phyloP scores from a whole-genome alignment of 2,113 vertebrate species.

The Kryptolebias marmoratus region DNA sequence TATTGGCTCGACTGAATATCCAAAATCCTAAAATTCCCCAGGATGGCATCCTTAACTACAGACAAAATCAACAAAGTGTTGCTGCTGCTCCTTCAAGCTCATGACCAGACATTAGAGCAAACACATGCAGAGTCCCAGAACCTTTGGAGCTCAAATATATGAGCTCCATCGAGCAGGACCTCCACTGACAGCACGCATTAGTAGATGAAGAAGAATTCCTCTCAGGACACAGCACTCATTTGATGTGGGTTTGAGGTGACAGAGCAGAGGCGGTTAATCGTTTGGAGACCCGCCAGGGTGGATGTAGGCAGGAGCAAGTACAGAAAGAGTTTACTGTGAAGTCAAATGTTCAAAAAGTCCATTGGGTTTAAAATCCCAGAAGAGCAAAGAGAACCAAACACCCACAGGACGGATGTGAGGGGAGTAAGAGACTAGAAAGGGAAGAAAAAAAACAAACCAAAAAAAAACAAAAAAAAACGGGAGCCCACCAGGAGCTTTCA shows the following conservation, averaged over 20 bases:
- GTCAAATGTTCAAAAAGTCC: constrained; percentile 63
- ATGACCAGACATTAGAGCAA: constrained; percentile 36
- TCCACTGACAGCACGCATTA: constrained; percentile 19
- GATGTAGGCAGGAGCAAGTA: constrained; percentile 42
- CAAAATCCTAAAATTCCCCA: constrained; percentile 35
- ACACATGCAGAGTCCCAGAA: constrained; percentile 26
- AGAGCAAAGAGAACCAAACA: constrained; percentile 50
- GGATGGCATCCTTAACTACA: constrained; percentile 18
- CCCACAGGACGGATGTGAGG: constrained; percentile 69
- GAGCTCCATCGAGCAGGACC: constrained; percentile 30
- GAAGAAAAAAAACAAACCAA: constrained; percentile 22
- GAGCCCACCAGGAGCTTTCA: constrained; percentile 70
- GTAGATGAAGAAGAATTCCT: constrained; percentile 35
- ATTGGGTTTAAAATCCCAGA: constrained; percentile 54
- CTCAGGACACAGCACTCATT: constrained; percentile 37
- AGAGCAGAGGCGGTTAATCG: constrained; percentile 45
- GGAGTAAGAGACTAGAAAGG: constrained; percentile 41
- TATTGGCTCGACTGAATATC: constrained; percentile 42
- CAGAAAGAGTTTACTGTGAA: constrained; percentile 54
- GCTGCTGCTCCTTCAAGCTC: constrained; percentile 38
- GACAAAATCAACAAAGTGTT: constrained; percentile 24
- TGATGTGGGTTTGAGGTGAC: constrained; percentile 33
- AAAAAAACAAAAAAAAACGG: constrained; percentile 19
- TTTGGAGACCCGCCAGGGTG: constrained; percentile 24
- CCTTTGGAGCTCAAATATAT: constrained; percentile 15